Conservation (phyloP, 2,888 invertebrate genomes). For the Cryptus viduatorius region DNA sequence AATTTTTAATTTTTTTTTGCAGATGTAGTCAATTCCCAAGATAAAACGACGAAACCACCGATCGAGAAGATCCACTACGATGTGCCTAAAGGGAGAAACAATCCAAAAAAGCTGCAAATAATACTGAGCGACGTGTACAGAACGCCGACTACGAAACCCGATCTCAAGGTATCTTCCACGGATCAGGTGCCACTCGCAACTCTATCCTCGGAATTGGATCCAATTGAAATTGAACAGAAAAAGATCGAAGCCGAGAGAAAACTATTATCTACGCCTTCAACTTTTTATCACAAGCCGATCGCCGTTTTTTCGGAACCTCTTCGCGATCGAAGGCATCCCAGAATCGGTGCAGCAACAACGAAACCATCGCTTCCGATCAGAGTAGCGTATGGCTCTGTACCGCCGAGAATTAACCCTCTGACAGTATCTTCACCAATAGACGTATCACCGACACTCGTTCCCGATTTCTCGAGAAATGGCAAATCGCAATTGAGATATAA, state of each 20-base stretch:
- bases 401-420: neutral
- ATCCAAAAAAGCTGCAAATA: constrained; percentile 28
- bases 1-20: neutral
- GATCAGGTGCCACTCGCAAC: neutral
- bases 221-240: neutral
- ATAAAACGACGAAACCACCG: constrained; percentile 3
- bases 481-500: neutral
- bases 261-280: neutral
- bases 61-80: constrained; percentile 63
- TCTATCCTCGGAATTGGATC: neutral
- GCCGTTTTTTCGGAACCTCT: neutral
- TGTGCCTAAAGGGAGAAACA: constrained; percentile 59
- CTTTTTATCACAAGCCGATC: neutral
- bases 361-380: constrained; percentile 1
- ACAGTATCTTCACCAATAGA: neutral
- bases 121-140: neutral
- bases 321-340: constrained; percentile 36
- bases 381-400: neutral
- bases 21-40: neutral
- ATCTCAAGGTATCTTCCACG: constrained; percentile 9
- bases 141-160: neutral
- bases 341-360: neutral
- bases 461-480: neutral
- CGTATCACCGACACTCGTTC: neutral
- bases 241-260: constrained; percentile 6